These are phyloP conservation scores for Patella ulyssiponensis DNA, from an alignment of 2,888 invertebrate species.

Conservation along the genomic window DNA sequence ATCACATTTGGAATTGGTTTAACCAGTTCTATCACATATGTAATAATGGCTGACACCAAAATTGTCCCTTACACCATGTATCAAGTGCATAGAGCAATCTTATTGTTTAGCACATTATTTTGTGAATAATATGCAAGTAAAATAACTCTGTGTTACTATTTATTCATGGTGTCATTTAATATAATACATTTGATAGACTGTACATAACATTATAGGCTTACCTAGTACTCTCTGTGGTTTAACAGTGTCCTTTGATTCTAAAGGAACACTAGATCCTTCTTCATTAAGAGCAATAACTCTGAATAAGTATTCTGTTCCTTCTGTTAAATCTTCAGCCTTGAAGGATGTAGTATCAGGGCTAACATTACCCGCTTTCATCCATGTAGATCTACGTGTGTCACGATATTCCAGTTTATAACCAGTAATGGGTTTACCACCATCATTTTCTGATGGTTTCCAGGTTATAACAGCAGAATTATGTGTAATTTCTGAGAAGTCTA, in stretches of 20 bases:
- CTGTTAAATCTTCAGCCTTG: conserved; percentile 43
- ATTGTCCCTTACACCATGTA: too few species aligned
- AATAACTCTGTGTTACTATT: too few species aligned
- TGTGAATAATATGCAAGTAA: too few species aligned
- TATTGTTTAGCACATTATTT: too few species aligned
- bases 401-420: conserved; percentile 75
- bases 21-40: too few species aligned
- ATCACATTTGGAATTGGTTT: too few species aligned
- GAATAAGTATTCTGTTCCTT: conserved; percentile 90
- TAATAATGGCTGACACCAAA: too few species aligned
- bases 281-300: conserved; percentile 88
- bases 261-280: conserved; percentile 93
- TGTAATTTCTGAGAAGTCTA: conserved; percentile 84
- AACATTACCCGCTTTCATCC: conserved; percentile 80
- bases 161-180: too few species aligned
- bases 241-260: conserved; percentile 74
- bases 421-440: conserved; percentile 64
- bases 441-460: conserved; percentile 63
- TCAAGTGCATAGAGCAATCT: too few species aligned
- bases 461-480: conserved; percentile 86
- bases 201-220: conserved; percentile 32
- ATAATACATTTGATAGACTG: too few species aligned
- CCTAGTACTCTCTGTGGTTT: conserved; percentile 52
- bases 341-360: conserved; percentile 43
- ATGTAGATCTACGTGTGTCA: conserved; percentile 83